Evolutionary conservation across 2,888 invertebrate genomes (phyloP).

Genomic region (Drosophila incognita): DNA sequence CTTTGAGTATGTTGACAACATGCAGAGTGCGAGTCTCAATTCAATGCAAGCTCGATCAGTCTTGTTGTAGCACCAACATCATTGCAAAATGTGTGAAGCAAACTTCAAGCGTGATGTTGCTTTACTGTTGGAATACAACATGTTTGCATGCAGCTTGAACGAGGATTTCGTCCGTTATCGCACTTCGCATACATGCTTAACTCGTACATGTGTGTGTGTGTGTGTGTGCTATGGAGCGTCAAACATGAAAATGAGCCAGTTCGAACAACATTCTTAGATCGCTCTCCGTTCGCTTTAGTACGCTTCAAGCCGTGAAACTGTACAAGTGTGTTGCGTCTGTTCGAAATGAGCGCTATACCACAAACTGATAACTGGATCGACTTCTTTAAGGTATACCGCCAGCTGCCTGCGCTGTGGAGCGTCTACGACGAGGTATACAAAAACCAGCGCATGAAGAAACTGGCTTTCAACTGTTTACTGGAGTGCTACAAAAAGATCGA

Average conservation of each 20-base stretch:
- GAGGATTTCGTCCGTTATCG: not conserved
- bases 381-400: conserved; percentile 37
- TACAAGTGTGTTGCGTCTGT: conserved; percentile 2
- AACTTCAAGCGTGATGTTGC: not conserved
- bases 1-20: conserved; percentile 25
- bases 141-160: conserved; percentile 5
- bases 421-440: conserved; percentile 35
- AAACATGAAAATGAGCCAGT: conserved; percentile 21
- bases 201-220: not conserved
- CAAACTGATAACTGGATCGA: conserved; percentile 32
- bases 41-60: conserved; percentile 7
- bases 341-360: conserved; percentile 41
- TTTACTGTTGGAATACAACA: conserved; percentile 11
- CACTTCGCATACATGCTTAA: conserved; percentile 13
- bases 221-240: conserved; percentile 5
- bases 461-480: conserved; percentile 24
- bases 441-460: conserved; percentile 15
- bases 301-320: conserved; percentile 18
- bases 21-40: not conserved
- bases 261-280: not conserved
- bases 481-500: conserved; percentile 36
- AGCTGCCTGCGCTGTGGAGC: conserved; percentile 48
- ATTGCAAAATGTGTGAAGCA: conserved; percentile 2
- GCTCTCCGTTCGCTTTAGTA: conserved; percentile 17
- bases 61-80: conserved; percentile 17